Percentiles rank a stretch among this genome's conserved stretches.
These are phyloP conservation scores for Colossoma macropomum DNA, from an alignment of 2,113 vertebrate species.

Conservation along the genomic window DNA sequence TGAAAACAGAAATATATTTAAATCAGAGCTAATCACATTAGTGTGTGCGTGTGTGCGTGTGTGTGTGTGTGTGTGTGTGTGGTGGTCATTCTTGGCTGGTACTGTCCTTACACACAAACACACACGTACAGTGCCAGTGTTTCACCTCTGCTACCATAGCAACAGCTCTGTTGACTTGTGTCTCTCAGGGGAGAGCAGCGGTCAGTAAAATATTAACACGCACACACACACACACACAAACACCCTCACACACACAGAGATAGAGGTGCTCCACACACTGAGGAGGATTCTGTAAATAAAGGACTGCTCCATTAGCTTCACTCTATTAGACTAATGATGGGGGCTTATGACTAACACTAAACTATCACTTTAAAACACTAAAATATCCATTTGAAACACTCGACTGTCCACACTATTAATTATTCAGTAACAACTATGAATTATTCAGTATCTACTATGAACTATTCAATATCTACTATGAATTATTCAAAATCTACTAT, in stretches of 20 bases:
- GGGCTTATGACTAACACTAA: neutral
- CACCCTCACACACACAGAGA: conserved; percentile 12
- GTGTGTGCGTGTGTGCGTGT: neutral
- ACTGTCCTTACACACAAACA: neutral
- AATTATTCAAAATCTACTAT: too few relatives aligned
- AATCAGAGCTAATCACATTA: too few relatives aligned
- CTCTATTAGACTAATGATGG: neutral
- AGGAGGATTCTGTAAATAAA: neutral
- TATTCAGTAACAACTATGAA: too few relatives aligned
- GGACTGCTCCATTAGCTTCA: neutral
- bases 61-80: neutral
- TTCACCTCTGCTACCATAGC: conserved; percentile 51
- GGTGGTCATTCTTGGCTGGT: neutral
- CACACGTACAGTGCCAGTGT: conserved; percentile 34
- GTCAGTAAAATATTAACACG: conserved; percentile 11
- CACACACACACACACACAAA: conserved; percentile 32
- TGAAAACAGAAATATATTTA: too few relatives aligned
- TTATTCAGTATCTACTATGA: too few relatives aligned
- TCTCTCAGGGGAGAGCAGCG: conserved; percentile 38
- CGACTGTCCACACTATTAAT: too few relatives aligned
- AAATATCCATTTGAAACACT: neutral
- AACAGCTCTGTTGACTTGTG: conserved; percentile 50
- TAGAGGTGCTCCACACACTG: neutral
- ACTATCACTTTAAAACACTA: neutral
- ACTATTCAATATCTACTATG: too few relatives aligned